A percentile compares a stretch with the other conserved stretches of the same genome.
Conservation (phyloP, 2,888 invertebrate species). For the Cinara cedri region DNA sequence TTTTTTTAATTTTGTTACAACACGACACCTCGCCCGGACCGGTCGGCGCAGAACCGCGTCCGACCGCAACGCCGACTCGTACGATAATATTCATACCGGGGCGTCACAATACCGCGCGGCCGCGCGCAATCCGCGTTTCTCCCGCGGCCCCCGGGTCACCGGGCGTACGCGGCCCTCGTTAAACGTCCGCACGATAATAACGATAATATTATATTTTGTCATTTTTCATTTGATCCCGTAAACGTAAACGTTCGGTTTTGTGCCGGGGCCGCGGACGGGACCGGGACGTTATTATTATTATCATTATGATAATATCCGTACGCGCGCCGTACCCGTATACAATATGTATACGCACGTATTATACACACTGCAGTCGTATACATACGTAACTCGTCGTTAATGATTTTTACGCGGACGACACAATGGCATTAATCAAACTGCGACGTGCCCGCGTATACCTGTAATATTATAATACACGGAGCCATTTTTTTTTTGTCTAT, state of each 20-base stretch:
- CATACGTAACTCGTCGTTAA: neutral
- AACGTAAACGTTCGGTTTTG: no score
- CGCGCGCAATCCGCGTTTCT: no score
- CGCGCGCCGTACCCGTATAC: no score
- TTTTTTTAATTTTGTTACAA: neutral
- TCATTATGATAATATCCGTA: neutral
- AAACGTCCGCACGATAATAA: slow-evolving; percentile 26
- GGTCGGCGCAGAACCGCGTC: neutral
- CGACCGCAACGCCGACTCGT: no score
- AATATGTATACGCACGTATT: no score
- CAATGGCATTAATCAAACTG: slow-evolving; percentile 34
- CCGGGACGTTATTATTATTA: neutral
- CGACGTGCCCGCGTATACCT: no score
- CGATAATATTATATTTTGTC: slow-evolving; percentile 21
- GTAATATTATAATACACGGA: no score
- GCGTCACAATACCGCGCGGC: no score
- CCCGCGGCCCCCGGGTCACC: slow-evolving; percentile 24
- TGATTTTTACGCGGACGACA: slow-evolving; percentile 24
- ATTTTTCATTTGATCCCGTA: slow-evolving; percentile 44
- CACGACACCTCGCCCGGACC: neutral
- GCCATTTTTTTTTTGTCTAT: neutral
- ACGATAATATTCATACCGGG: no score
- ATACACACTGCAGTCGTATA: no score
- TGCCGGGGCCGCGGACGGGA: neutral
- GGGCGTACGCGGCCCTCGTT: no score